A percentile compares a stretch with the other conserved stretches of the same genome.
Conservation (phyloP, 2,888 invertebrate genomes). For the Pristionchus mayeri region DNA sequence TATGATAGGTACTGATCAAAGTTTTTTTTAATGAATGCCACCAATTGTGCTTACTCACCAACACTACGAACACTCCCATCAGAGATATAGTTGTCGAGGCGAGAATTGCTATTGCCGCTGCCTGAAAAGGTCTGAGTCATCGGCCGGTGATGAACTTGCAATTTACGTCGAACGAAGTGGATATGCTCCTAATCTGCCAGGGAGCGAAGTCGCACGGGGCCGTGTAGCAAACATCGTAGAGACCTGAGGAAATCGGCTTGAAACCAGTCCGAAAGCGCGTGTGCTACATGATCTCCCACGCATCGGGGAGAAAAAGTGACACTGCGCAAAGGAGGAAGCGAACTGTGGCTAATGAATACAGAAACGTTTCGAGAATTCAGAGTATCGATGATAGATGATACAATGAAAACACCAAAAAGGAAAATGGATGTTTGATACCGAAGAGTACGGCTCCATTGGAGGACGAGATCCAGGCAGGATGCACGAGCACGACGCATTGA, state of each 20-base stretch:
- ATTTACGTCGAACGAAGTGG: constrained; percentile 11
- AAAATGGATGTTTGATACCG: neutral
- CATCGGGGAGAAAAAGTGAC: neutral
- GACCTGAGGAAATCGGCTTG: constrained; percentile 1
- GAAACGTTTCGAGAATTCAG: too few species aligned
- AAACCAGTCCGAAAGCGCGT: neutral
- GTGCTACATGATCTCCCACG: neutral
- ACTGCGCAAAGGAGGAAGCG: neutral
- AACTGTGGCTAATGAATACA: neutral
- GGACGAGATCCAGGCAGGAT: constrained; percentile 81
- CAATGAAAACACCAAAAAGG: neutral
- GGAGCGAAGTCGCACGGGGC: constrained; percentile 37
- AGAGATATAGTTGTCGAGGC: constrained; percentile 87
- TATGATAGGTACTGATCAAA: too few species aligned
- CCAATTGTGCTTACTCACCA: too few species aligned
- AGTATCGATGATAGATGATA: too few species aligned
- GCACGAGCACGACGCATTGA: constrained; percentile 92
- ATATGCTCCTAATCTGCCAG: constrained; percentile 43
- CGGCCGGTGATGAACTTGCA: neutral
- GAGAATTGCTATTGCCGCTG: constrained; percentile 89
- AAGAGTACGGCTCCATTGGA: constrained; percentile 2
- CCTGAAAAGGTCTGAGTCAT: too few species aligned
- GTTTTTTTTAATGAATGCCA: too few species aligned
- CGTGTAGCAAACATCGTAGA: constrained; percentile 43
- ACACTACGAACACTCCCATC: constrained; percentile 88